Base-by-base conservation (phyloP, 2,888 invertebrate genomes). In the Tetheella fluctuosa region DNA sequence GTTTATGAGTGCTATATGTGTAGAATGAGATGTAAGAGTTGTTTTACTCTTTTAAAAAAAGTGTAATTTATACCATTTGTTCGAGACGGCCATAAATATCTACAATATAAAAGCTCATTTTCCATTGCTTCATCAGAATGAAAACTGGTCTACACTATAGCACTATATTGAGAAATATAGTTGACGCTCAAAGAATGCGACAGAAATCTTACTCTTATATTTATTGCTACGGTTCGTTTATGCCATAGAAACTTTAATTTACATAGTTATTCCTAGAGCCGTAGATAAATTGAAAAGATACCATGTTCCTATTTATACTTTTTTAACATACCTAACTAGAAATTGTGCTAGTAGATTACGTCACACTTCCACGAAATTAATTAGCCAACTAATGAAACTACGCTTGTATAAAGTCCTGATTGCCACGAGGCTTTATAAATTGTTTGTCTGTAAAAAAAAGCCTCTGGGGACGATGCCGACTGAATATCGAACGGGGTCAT, bases 401-500 rank as follows among this genome's bases (percentile, higher is more conserved):
- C 68, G 64, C 68, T 71, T 69, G 64, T 72, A 68, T 67, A 20
- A 20, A 69, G 70, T 74, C 75, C 75, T 76, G 74, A 78, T 80
- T 76, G 72, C 76, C 63, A 70, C 73, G 73, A 48, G 48, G 48
- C 68, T 70, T 74, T 71, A 75, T 77, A 74, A 76, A 77, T 78
- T 70, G 65, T 78, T 72, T 59, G 58, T 63, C 59, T 63, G 69
- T 74, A 80, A 83, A 81, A n/a, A n/a, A 82, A 77, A 59, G 57
- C 48, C 64, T 71, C 65, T 69, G 69, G 65, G 72, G 69, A 63
- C 67, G 73, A 74, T 65, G 71, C 74, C 73, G 73, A 71, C 71
- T 59, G 65, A 72, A 72, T 76, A 80, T 77, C 66, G 68, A 68
- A 77, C 68, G 65, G 65, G 67, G 72, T 79, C 66, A 80, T 83